Evolutionary conservation across 2,113 vertebrate species (phyloP), one percentile per base, ranked within the genome.

Genomic region (Tragelaphus strepsiceros): DNA sequence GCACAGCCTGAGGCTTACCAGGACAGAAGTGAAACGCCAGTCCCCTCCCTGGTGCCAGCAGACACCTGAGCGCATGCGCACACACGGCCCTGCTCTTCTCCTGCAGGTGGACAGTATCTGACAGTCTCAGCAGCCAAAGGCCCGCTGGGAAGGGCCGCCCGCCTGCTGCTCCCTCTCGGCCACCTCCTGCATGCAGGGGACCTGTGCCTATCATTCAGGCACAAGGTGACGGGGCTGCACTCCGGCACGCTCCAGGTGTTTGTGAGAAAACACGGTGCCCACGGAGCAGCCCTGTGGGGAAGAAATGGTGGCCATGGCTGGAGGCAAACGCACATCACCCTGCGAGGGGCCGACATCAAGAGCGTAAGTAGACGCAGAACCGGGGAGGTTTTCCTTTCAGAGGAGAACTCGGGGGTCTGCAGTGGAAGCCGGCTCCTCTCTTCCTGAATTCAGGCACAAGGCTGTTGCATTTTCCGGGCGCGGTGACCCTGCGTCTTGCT

Each of bases 151-250:
- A 98, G 98, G 87, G 99, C 93, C 3, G 99, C 99, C 0, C 99
- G 99, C 83, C 98, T 99, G 64, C 98, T 99, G 94, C 99, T 99
- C 21, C 99, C 99, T 0, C 97, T 99, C 78, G 98, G 97, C 3
- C 98, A 98, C 24, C 59, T 97, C 94, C 98, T 99, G 99, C 99
- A 98, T 14, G 97, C 99, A 0, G 98, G 99, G 0, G 99, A 99
- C 96, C 94, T 99, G 96, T 99, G 99, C 98, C 98, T 99, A 97
- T 99, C 99, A 0, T 99, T 99, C 83, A 98, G 99, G 86, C 99
- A 99, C 98, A 99, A 99, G 96, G 98, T 99, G 97, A 98, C 99
- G 0, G 99, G 99, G 2, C 99, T 99, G 97, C 99, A 99, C n/a
- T 98, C 99, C 0, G 99, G 99, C 28, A 98, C 99, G 92, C 99